These are phyloP conservation scores for Ricordea florida DNA, from an alignment of 92 coral and sea anemone species.

Conservation along the genomic window DNA sequence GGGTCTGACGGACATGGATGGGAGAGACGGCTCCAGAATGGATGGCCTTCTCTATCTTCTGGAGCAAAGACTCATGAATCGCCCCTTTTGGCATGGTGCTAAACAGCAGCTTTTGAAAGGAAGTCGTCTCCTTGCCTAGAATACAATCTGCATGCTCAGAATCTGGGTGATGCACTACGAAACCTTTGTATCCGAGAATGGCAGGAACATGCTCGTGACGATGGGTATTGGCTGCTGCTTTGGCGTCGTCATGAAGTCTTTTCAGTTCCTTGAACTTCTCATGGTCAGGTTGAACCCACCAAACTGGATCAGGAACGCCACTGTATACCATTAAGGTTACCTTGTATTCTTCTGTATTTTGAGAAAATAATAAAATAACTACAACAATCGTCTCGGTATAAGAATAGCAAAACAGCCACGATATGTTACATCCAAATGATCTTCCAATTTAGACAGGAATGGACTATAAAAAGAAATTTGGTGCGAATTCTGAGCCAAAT, in stretches of 20 bases:
- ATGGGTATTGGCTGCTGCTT: background rate
- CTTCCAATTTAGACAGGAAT: no score
- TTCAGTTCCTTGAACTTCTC: background rate
- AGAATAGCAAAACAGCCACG: no score
- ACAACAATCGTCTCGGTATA: background rate
- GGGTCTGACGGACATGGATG: background rate
- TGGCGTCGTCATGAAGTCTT: background rate
- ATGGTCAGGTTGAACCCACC: background rate
- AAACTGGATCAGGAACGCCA: slow-evolving; percentile 10
- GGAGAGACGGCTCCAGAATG: background rate
- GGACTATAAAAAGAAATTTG: no score
- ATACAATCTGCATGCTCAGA: background rate
- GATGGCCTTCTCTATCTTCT: background rate
- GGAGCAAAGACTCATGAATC: background rate
- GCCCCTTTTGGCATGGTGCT: background rate
- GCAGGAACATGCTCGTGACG: background rate
- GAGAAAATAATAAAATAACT: background rate
- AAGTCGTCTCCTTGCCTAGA: background rate
- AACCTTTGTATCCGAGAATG: background rate
- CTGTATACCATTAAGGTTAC: background rate
- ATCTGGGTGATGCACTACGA: background rate
- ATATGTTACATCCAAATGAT: no score
- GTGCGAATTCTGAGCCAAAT: no score
- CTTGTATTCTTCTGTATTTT: background rate
- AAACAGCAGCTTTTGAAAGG: background rate